Percentiles rank a stretch among this genome's conserved stretches.
These are phyloP conservation scores for Sparus aurata DNA, from an alignment of 2,797 vertebrate genomes.

Conservation along the genomic window DNA sequence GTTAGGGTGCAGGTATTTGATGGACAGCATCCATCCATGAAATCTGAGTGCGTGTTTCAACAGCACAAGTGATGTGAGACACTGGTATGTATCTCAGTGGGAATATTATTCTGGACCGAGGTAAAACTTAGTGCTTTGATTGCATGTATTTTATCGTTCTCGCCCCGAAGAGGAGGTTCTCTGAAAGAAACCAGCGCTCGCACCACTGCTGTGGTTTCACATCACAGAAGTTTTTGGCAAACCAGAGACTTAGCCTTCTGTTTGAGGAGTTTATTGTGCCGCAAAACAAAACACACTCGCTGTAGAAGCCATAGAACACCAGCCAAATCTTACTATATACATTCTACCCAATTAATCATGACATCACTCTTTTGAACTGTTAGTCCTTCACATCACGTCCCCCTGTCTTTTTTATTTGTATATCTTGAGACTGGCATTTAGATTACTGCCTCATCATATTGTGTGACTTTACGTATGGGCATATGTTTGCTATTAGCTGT, in stretches of 20 bases:
- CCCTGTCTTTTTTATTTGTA: conserved; percentile 9
- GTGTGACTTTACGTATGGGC: conserved; percentile 37
- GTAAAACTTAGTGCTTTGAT: conserved; percentile 43
- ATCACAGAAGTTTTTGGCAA: conserved; percentile 49
- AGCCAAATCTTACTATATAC: conserved; percentile 7
- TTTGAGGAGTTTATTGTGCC: conserved; percentile 35
- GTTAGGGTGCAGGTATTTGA: conserved; percentile 34
- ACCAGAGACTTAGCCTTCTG: background rate
- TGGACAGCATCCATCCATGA: conserved; percentile 34
- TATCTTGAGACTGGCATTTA: conserved; percentile 29
- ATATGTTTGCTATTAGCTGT: conserved; percentile 67
- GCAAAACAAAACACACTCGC: conserved; percentile 41
- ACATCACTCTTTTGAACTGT: conserved; percentile 24
- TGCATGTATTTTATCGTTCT: conserved; percentile 45
- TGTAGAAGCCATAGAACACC: conserved; percentile 15
- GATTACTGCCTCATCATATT: conserved; percentile 27
- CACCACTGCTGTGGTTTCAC: conserved; percentile 54
- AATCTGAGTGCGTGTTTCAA: conserved; percentile 51
- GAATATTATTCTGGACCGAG: conserved; percentile 51
- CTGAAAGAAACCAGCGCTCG: conserved; percentile 59
- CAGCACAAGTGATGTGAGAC: conserved; percentile 38
- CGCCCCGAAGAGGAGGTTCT: conserved; percentile 34
- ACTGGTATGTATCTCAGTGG: conserved; percentile 43
- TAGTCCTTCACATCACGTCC: conserved; percentile 11
- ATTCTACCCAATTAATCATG: conserved; percentile 25